Conservation (phyloP, 2,888 invertebrate genomes). For the Lamellibrachia columna region DNA sequence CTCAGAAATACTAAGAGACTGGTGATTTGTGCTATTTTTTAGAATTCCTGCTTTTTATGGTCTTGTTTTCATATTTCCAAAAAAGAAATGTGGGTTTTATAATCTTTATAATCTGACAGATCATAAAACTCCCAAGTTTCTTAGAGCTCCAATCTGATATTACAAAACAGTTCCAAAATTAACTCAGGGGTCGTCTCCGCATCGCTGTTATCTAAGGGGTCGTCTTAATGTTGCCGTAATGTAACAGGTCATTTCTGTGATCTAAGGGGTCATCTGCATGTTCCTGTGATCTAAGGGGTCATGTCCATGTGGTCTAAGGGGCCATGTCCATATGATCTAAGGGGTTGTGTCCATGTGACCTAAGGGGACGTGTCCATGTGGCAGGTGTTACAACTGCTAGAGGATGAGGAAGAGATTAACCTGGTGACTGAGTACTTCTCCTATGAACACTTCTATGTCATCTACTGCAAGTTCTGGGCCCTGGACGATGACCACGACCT, state of each 20-base stretch:
- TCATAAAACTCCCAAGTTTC: too few relatives aligned
- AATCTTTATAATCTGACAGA: too few relatives aligned
- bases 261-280: not conserved
- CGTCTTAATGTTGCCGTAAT: not conserved
- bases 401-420: slow-evolving; percentile 97
- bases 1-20: too few relatives aligned
- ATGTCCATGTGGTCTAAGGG: slow-evolving; percentile 18
- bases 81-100: too few relatives aligned
- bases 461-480: slow-evolving; percentile 99
- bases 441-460: slow-evolving; percentile 99
- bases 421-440: slow-evolving; percentile 82
- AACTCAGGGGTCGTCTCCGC: not conserved
- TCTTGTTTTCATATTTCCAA: too few relatives aligned
- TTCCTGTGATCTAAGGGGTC: not conserved
- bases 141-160: too few relatives aligned
- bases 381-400: slow-evolving; percentile 76
- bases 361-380: slow-evolving; percentile 60
- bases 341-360: not conserved
- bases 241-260: not conserved
- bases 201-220: not conserved
- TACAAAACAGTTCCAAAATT: too few relatives aligned
- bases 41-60: too few relatives aligned
- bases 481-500: slow-evolving; percentile 97
- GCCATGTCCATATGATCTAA: not conserved
- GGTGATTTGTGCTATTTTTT: too few relatives aligned